These are phyloP conservation scores for Ganaspis brasiliensis DNA, from an alignment of 2,888 invertebrate species.

Conservation along the genomic window DNA sequence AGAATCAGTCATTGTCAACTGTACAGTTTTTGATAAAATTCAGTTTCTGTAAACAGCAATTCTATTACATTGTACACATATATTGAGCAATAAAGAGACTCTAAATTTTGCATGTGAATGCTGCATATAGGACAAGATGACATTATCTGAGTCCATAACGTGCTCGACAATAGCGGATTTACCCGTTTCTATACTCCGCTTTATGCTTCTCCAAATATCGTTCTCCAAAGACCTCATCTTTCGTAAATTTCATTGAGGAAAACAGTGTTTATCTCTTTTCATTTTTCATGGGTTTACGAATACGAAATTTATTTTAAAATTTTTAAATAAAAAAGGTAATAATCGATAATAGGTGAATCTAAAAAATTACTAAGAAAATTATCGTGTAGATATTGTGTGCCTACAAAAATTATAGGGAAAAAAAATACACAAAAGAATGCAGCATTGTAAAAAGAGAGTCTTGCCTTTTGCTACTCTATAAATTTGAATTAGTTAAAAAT, in stretches of 20 bases:
- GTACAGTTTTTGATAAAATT: too few relatives aligned
- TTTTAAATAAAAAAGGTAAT: too few relatives aligned
- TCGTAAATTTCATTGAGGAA: constrained; percentile 12
- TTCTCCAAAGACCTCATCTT: constrained; percentile 5
- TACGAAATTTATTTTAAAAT: too few relatives aligned
- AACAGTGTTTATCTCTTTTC: constrained; percentile 2
- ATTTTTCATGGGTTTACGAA: not conserved
- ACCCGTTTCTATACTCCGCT: constrained; percentile 24
- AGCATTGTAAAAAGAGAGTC: too few relatives aligned
- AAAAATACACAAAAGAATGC: too few relatives aligned
- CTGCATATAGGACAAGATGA: not conserved
- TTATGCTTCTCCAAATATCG: constrained; percentile 29
- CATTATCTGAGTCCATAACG: constrained; percentile 30
- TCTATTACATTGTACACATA: not conserved
- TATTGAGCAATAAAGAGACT: not conserved
- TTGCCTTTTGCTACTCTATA: too few relatives aligned
- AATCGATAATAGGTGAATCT: too few relatives aligned
- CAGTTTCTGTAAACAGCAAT: not conserved
- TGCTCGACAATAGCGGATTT: constrained; percentile 34
- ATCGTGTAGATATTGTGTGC: too few relatives aligned
- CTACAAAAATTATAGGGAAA: too few relatives aligned
- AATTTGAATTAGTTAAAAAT: too few relatives aligned
- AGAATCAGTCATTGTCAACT: too few relatives aligned
- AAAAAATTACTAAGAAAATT: too few relatives aligned
- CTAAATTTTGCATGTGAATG: constrained; percentile 35